Evolutionary conservation across 2,888 invertebrate species (phyloP), one percentile per base, ranked within the genome.

Genomic region (Lasioglossum lativentre): DNA sequence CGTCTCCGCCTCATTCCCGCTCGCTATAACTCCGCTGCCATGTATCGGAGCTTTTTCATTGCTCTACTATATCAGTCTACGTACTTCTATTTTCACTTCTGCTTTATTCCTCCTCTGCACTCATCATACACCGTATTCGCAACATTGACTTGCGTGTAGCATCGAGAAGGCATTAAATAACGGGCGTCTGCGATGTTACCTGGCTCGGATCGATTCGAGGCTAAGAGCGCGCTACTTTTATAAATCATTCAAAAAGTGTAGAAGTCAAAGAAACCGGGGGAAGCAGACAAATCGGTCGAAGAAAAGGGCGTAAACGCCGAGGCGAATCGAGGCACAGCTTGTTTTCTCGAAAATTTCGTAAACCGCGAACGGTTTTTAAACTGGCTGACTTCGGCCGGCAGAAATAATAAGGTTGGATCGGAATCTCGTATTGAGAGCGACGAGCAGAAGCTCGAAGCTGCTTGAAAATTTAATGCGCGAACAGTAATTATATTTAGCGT

Each of bases 401-500:
- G 42, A 82, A 88, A 85, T 88, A 83, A 82, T 52, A 66, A 45
- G 47, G 47, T 70, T 45, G 74, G 30, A 72, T 68, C 30, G 80
- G 75, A 66, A 66, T 56, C 66, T 40, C 59, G 14, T 72, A 77
- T 75, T 42, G 81, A 68, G 78, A 68, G 34, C 75, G 52, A 12
- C 52, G 63, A 77, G 30, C 66, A 59, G 86, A 75, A 80, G 66
- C 77, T 75, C 77, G 85, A 71, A 78, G 74, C 75, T 19, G 27
- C 74, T 75, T 88, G 84, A 86, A 88, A 86, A 82, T 86, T 89
- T 89, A 85, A 89, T 86, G 76, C 77, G 27, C 76, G 73, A 72
- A 72, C 73, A 72, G 79, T 80, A 87, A 89, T 87, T 87, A 89
- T 87, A 87, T 89, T 85, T 89, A 80, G 85, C 82, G 78, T 23